A percentile compares a stretch with the other conserved stretches of the same genome.
Conservation (phyloP, 2,797 vertebrate species). For the Galagoides demidoff region DNA sequence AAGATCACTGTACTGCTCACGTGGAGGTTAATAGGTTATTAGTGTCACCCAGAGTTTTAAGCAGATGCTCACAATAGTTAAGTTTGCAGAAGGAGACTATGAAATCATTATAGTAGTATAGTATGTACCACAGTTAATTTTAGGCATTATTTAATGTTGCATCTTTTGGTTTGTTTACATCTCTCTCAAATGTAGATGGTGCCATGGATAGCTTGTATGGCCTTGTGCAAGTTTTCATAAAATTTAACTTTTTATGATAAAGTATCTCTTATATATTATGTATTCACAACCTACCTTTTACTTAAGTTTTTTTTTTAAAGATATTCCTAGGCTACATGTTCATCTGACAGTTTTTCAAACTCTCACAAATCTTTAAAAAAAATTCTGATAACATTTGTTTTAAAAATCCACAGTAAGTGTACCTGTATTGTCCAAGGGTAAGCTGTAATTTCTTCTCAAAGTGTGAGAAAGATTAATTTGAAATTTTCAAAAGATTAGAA, state of each 20-base stretch:
- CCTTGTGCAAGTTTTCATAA: not conserved
- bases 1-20: not conserved
- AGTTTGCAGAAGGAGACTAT: not conserved
- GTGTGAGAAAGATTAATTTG: not conserved
- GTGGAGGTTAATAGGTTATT: not conserved
- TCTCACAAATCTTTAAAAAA: not conserved
- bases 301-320: not conserved
- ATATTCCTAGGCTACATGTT: not conserved
- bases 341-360: not conserved
- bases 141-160: not conserved
- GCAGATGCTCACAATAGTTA: not conserved
- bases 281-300: not conserved
- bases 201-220: not conserved
- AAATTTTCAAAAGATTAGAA: not conserved
- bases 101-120: not conserved
- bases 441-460: not conserved
- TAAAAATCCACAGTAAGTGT: not conserved
- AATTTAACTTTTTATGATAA: not conserved
- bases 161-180: not conserved
- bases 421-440: not conserved
- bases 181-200: not conserved
- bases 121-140: not conserved
- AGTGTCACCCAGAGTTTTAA: not conserved
- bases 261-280: not conserved
- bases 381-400: not conserved